Conservation (phyloP, 2,888 invertebrate genomes). For the Cyaniris semiargus region DNA sequence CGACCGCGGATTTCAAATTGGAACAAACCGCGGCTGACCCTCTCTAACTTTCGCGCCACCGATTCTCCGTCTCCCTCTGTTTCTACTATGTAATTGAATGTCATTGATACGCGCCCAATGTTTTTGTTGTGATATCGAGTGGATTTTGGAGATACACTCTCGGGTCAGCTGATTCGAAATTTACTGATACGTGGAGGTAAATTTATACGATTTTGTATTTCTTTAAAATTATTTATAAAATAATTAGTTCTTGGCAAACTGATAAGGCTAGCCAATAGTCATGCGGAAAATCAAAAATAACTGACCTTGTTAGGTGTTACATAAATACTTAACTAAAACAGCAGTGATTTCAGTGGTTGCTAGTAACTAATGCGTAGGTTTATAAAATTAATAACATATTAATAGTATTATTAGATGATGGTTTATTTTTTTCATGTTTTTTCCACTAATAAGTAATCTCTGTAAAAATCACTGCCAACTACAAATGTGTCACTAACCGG, state of each 20-base stretch:
- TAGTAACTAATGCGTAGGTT: too few relatives aligned
- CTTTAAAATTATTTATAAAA: neutral
- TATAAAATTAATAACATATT: too few relatives aligned
- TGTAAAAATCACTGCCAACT: neutral
- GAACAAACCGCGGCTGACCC: constrained; percentile 64
- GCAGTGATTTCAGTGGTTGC: neutral
- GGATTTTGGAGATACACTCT: constrained; percentile 38
- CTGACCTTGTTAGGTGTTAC: neutral
- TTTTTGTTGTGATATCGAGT: constrained; percentile 62
- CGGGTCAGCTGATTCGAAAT: constrained; percentile 8
- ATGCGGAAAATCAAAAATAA: constrained; percentile 15
- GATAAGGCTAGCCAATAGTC: constrained; percentile 12
- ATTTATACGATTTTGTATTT: neutral
- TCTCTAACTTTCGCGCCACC: constrained; percentile 48
- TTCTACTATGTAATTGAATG: constrained; percentile 49
- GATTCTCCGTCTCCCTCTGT: constrained; percentile 53
- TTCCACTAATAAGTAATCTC: neutral
- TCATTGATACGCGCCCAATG: constrained; percentile 69
- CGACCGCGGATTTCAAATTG: constrained; percentile 72
- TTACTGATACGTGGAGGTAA: neutral
- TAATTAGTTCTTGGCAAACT: constrained; percentile 14
- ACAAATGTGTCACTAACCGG: neutral
- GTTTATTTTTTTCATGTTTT: neutral
- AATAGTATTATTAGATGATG: too few relatives aligned
- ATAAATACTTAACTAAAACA: neutral